Percentiles rank a stretch among this genome's conserved stretches.
These are phyloP conservation scores for Lophotriccus pileatus DNA, from an alignment of 2,797 vertebrate genomes.

Conservation along the genomic window DNA sequence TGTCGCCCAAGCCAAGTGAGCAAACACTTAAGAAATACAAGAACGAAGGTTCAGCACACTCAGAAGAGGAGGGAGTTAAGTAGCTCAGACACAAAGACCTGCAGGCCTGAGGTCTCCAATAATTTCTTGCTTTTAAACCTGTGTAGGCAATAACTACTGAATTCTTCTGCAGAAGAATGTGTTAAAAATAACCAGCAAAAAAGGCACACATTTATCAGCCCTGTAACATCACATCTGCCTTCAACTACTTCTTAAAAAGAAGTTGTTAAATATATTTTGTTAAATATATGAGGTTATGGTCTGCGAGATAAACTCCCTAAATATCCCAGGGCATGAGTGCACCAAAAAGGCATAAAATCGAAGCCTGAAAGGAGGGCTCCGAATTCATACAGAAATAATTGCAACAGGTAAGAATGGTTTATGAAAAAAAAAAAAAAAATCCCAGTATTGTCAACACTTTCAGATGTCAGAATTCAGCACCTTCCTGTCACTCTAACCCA, in stretches of 20 bases:
- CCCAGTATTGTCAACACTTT: not conserved
- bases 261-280: too few relatives aligned
- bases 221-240: not conserved
- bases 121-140: not conserved
- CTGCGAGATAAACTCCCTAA: not conserved
- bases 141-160: not conserved
- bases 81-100: not conserved
- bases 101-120: not conserved
- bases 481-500: not conserved
- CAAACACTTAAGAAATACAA: not conserved
- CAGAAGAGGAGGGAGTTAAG: not conserved
- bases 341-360: not conserved
- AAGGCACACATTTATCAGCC: not conserved
- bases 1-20: not conserved
- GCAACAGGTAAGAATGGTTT: not conserved
- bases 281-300: fast-evolving
- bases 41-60: not conserved
- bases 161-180: not conserved
- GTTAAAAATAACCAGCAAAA: not conserved
- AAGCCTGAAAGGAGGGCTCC: not conserved
- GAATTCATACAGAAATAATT: fast-evolving
- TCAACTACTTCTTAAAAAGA: not conserved
- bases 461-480: not conserved
- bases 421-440: not conserved
- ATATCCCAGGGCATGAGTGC: not conserved